Evolutionary conservation across 2,113 vertebrate genomes (phyloP).

Genomic region (Ciconia maguari): DNA sequence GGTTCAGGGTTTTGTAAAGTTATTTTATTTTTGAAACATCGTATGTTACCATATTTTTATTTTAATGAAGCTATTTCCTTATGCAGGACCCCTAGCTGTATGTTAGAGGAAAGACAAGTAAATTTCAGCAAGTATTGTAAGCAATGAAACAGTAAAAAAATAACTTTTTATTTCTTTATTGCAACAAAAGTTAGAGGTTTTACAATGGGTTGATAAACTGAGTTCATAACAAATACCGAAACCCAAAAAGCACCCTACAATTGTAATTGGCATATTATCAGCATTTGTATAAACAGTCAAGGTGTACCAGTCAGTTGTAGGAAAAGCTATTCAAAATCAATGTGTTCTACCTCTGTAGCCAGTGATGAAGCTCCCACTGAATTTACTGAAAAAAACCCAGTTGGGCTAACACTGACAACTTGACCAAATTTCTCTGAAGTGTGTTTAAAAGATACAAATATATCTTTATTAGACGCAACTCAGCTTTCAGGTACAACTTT

Average conservation of each 20-base stretch:
- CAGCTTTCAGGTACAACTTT: background rate
- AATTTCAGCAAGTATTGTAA: background rate
- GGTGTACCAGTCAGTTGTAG: background rate
- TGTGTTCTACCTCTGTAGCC: background rate
- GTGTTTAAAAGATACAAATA: background rate
- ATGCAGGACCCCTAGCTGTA: background rate
- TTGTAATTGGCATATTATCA: background rate
- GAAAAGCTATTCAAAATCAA: background rate
- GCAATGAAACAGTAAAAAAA: background rate
- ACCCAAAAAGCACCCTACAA: background rate
- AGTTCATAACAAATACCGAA: background rate
- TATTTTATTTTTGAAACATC: background rate
- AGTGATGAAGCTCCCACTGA: background rate
- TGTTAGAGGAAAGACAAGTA: background rate
- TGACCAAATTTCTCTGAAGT: background rate
- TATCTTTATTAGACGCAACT: background rate
- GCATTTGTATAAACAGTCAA: background rate
- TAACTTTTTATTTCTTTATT: background rate
- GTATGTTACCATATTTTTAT: background rate
- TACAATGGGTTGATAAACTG: background rate
- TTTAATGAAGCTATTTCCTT: background rate
- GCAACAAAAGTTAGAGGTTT: background rate
- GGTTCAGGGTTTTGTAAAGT: background rate
- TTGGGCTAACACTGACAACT: background rate
- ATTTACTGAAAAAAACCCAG: background rate